Evolutionary conservation across 2,888 invertebrate genomes (phyloP).

Genomic region (Eledone cirrhosa): DNA sequence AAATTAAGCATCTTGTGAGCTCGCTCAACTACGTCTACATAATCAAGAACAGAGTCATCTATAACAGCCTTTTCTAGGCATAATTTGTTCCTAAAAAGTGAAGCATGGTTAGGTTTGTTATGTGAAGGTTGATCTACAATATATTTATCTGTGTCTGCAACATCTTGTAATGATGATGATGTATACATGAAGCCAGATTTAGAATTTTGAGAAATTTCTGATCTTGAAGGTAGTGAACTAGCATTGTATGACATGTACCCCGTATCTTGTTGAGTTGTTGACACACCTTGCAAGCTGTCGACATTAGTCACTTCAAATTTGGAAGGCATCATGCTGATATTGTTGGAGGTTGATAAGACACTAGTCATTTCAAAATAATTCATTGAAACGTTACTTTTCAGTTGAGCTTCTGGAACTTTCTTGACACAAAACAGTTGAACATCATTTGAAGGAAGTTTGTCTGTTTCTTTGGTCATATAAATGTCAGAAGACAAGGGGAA

Average conservation of each 20-base stretch:
- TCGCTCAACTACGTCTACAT: conserved; percentile 10
- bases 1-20: not conserved
- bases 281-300: not conserved
- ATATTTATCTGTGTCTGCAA: not conserved
- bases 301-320: conserved; percentile 17
- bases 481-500: not conserved
- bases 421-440: too few relatives aligned
- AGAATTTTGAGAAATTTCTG: conserved; percentile 20
- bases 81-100: not conserved
- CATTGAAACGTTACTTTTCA: not conserved
- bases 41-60: not conserved
- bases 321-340: conserved; percentile 13
- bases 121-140: not conserved
- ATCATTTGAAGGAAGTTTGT: not conserved
- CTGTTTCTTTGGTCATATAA: not conserved
- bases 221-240: not conserved
- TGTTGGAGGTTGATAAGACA: not conserved
- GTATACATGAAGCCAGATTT: not conserved
- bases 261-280: not conserved
- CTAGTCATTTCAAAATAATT: not conserved
- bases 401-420: too few relatives aligned
- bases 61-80: not conserved
- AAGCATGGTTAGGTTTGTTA: too few relatives aligned
- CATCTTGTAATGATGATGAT: not conserved
- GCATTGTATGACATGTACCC: conserved; percentile 19